A percentile compares a stretch with the other conserved stretches of the same genome.
phyloP scores from a whole-genome alignment of 2,797 vertebrate genomes.

The Onychomys leucogaster region DNA sequence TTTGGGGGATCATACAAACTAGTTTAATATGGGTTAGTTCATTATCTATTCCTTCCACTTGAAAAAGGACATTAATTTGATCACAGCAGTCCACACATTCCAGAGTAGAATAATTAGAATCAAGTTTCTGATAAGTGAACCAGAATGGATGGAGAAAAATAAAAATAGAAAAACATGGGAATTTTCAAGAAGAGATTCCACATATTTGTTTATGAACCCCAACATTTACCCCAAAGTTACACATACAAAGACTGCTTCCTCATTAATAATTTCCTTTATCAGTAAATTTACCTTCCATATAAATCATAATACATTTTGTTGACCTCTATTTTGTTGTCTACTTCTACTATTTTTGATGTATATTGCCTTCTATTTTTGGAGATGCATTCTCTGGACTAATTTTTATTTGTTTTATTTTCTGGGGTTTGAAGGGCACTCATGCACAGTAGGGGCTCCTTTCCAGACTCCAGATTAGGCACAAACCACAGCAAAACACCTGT shows the following conservation, averaged over 20 bases:
- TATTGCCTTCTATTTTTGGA: slow-evolving; percentile 20
- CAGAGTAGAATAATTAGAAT: neutral
- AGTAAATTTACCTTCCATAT: neutral
- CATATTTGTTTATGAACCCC: neutral
- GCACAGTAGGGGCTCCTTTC: neutral
- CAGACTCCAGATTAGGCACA: neutral
- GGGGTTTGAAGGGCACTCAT: neutral
- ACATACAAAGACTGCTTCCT: neutral
- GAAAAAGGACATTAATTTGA: slow-evolving; percentile 20
- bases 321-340: neutral
- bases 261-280: neutral
- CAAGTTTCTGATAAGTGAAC: slow-evolving; percentile 2
- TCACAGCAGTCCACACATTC: neutral
- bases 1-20: neutral
- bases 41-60: neutral
- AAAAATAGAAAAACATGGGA: neutral
- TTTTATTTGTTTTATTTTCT: neutral
- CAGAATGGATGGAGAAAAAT: neutral
- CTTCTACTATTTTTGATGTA: slow-evolving; percentile 27
- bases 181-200: neutral
- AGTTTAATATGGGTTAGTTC: neutral
- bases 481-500: neutral
- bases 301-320: slow-evolving; percentile 12
- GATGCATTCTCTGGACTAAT: neutral
- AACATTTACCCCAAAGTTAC: neutral